phyloP scores from a whole-genome alignment of 1,140 invertebrate genomes.

The Trachymyrmex cornetzi region DNA sequence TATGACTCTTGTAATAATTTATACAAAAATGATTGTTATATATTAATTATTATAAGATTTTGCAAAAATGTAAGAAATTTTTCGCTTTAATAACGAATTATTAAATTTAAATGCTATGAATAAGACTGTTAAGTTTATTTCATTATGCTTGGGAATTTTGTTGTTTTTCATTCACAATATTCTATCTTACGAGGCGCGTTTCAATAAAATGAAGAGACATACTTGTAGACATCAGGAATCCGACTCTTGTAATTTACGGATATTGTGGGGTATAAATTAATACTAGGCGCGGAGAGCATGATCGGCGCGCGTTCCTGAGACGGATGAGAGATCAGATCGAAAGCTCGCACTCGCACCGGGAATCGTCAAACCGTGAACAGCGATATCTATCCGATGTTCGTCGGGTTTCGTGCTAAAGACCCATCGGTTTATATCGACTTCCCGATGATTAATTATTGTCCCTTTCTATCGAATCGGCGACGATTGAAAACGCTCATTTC shows the following conservation, averaged over 20 bases:
- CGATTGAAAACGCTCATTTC: conserved; percentile 12
- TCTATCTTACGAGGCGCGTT: conserved; percentile 31
- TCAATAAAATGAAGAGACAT: conserved; percentile 66
- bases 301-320: conserved; percentile 24
- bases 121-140: background rate
- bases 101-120: background rate
- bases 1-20: background rate
- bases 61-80: background rate
- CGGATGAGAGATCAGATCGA: conserved; percentile 64
- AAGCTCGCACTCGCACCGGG: conserved; percentile 25
- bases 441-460: conserved; percentile 70
- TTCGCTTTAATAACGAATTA: background rate
- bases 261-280: conserved; percentile 66
- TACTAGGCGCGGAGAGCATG: conserved; percentile 42
- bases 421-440: conserved; percentile 36
- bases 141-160: background rate
- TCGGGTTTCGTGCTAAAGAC: conserved; percentile 65
- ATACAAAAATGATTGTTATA: too few relatives aligned
- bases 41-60: background rate
- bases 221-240: conserved; percentile 37
- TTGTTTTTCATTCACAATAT: background rate
- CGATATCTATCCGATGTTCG: conserved; percentile 42
- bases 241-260: conserved; percentile 64
- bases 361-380: conserved; percentile 47
- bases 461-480: background rate